Evolutionary conservation across 2,797 vertebrate species (phyloP).

Genomic region (Scarus forsteni): DNA sequence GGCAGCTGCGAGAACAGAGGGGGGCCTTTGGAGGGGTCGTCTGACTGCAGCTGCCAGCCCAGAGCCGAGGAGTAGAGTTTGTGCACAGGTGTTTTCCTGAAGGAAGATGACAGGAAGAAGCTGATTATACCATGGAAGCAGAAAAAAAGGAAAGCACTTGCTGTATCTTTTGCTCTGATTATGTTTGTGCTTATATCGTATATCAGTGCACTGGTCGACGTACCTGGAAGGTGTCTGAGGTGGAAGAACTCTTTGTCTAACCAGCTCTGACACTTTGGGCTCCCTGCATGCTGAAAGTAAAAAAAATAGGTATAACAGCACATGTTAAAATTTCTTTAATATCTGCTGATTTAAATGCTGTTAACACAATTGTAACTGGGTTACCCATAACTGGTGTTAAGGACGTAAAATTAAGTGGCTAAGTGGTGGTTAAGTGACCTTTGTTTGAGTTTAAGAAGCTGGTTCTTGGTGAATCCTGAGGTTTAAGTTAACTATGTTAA

Average conservation of each 20-base stretch:
- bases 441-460: too few species aligned
- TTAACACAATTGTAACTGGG: neutral
- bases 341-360: constrained; percentile 5
- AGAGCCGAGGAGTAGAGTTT: constrained; percentile 88
- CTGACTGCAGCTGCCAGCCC: constrained; percentile 77
- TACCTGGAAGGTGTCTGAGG: constrained; percentile 92
- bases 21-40: constrained; percentile 86
- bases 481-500: too few species aligned
- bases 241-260: constrained; percentile 91
- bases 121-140: neutral
- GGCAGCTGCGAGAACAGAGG: constrained; percentile 84
- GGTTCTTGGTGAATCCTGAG: too few species aligned
- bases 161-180: too few species aligned
- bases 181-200: neutral
- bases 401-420: too few species aligned
- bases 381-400: too few species aligned
- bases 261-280: constrained; percentile 96
- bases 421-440: too few species aligned
- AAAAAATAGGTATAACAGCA: constrained; percentile 16
- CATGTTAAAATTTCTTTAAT: neutral
- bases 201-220: neutral
- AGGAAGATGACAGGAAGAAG: neutral
- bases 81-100: constrained; percentile 94
- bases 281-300: constrained; percentile 91
- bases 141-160: neutral